phyloP scores from a whole-genome alignment of 1,140 invertebrate genomes.

The Chironomus striatipennis region DNA sequence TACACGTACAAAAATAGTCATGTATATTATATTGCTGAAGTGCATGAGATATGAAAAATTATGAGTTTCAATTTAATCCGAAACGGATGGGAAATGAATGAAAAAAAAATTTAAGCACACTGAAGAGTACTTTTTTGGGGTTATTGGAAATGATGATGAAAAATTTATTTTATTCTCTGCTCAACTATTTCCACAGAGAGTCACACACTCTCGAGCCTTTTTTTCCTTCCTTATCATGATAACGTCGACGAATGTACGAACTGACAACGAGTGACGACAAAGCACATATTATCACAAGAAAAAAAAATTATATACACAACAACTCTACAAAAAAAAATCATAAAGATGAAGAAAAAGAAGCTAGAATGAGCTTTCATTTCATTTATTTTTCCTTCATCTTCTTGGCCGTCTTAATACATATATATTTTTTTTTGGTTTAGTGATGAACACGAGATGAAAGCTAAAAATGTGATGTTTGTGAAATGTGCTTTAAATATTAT shows the following conservation, averaged over 20 bases:
- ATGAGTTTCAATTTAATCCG: neutral
- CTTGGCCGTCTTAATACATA: neutral
- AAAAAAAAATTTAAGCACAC: neutral
- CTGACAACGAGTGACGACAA: too few relatives aligned
- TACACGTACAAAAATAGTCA: neutral
- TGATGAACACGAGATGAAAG: neutral
- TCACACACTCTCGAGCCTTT: neutral
- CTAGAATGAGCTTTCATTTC: neutral
- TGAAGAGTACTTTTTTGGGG: neutral
- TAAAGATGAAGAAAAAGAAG: too few relatives aligned
- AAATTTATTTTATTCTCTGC: neutral
- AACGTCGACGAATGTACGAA: neutral
- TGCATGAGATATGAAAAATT: neutral
- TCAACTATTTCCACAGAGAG: neutral
- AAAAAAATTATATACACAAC: too few relatives aligned
- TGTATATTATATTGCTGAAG: too few relatives aligned
- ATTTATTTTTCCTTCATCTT: neutral
- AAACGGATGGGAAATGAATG: neutral
- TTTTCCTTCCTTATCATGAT: neutral
- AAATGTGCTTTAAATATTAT: too few relatives aligned
- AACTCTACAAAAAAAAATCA: too few relatives aligned
- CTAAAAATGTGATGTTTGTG: neutral
- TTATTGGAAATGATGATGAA: slow-evolving; percentile 21
- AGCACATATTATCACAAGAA: too few relatives aligned
- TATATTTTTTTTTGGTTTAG: neutral